These are phyloP conservation scores for Semicossyphus pulcher DNA, from an alignment of 2,113 vertebrate genomes.

Conservation along the genomic window DNA sequence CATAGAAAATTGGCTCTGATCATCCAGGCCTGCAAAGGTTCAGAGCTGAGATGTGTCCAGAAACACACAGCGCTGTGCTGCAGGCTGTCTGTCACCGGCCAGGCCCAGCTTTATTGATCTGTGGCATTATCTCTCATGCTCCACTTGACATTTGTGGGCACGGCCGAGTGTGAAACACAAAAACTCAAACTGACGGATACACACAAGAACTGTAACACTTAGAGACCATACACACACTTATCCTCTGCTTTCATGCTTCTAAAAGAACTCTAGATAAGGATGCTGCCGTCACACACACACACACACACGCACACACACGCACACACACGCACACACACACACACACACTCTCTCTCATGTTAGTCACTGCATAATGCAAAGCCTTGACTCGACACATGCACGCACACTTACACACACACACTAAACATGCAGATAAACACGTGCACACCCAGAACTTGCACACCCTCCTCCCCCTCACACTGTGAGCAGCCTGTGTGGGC, in stretches of 20 bases:
- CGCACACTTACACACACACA: background rate
- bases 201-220: slow-evolving; percentile 26
- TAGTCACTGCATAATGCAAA: background rate
- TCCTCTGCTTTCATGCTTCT: slow-evolving; percentile 8
- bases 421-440: background rate
- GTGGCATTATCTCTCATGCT: slow-evolving; percentile 55
- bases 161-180: slow-evolving; percentile 33
- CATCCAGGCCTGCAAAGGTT: slow-evolving; percentile 61
- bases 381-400: background rate
- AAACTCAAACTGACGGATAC: slow-evolving; percentile 34
- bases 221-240: background rate
- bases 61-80: slow-evolving; percentile 28
- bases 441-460: slow-evolving; percentile 7
- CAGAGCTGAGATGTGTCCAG: slow-evolving; percentile 47
- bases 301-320: background rate
- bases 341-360: background rate
- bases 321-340: background rate
- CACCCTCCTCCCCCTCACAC: slow-evolving; percentile 30
- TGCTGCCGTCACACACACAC: background rate
- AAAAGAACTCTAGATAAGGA: slow-evolving; percentile 15
- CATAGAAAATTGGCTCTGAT: slow-evolving; percentile 67
- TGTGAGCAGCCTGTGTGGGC: slow-evolving; percentile 42
- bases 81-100: slow-evolving; percentile 40
- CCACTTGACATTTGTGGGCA: slow-evolving; percentile 49
- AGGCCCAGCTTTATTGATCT: slow-evolving; percentile 54